Conservation (phyloP, 2,888 invertebrate species). For the Barypeithes pellucidus region DNA sequence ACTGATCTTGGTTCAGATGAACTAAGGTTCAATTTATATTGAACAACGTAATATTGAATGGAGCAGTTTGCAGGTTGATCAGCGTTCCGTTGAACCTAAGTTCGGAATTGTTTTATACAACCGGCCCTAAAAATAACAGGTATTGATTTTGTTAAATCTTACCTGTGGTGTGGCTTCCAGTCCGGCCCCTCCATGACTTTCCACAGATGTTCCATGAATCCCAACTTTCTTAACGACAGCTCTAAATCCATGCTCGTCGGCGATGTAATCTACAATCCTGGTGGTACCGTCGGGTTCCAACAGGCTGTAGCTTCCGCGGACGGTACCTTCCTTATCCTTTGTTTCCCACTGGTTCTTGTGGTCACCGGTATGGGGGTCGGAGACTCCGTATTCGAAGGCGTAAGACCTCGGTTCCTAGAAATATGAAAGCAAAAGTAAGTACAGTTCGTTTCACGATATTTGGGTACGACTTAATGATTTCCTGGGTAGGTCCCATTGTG, state of each 20-base stretch:
- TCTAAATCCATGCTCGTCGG: slow-evolving; percentile 65
- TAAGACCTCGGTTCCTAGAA: slow-evolving; percentile 63
- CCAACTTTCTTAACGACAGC: slow-evolving; percentile 67
- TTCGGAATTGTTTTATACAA: no score
- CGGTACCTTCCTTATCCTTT: slow-evolving; percentile 64
- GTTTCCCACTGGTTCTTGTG: slow-evolving; percentile 68
- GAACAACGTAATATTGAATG: no score
- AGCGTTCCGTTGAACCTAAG: no score
- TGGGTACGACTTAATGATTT: no score
- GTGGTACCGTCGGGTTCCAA: slow-evolving; percentile 67
- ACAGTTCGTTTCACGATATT: no score
- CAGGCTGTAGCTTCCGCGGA: slow-evolving; percentile 66
- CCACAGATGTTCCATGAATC: slow-evolving; percentile 57
- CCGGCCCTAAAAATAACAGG: no score
- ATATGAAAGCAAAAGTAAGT: no score
- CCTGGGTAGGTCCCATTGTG: no score
- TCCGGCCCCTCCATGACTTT: slow-evolving; percentile 56
- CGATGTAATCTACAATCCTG: slow-evolving; percentile 67
- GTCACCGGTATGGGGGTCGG: slow-evolving; percentile 67
- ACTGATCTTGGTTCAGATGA: no score
- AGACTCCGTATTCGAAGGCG: slow-evolving; percentile 66
- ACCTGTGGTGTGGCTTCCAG: slow-evolving; percentile 25
- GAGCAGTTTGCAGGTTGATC: no score
- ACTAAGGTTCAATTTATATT: no score
- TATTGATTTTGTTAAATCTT: neutral